phyloP scores from a whole-genome alignment of 2,888 invertebrate genomes.

The Sepioteuthis lessoniana region DNA sequence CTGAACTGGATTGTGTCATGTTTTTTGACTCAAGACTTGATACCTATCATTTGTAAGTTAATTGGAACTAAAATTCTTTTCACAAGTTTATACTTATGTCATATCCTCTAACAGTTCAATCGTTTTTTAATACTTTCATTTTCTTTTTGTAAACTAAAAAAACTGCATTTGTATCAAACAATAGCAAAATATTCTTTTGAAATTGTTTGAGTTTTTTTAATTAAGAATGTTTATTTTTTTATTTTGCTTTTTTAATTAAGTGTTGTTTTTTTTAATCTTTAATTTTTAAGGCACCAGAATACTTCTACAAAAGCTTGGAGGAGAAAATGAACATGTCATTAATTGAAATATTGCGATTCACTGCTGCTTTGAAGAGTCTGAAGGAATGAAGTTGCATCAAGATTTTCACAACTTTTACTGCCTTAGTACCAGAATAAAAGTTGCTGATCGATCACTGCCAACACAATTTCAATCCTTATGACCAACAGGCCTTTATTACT shows the following conservation, averaged over 20 bases:
- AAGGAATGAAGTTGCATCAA: background rate
- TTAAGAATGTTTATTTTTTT: background rate
- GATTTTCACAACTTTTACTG: background rate
- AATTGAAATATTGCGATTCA: slow-evolving; percentile 68
- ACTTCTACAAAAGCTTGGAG: slow-evolving; percentile 68
- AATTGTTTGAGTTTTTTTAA: background rate
- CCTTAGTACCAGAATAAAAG: background rate
- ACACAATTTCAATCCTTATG: background rate
- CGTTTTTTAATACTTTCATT: no score
- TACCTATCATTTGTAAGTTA: no score
- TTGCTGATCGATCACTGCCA: background rate
- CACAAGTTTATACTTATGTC: no score
- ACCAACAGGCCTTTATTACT: background rate
- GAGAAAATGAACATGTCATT: slow-evolving; percentile 66
- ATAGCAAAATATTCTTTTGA: background rate
- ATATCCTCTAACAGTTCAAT: no score
- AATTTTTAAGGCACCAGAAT: slow-evolving; percentile 67
- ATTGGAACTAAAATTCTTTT: no score
- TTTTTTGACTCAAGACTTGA: no score
- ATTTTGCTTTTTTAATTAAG: background rate
- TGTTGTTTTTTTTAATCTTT: slow-evolving; percentile 23
- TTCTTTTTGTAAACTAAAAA: no score
- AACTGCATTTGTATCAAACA: no score
- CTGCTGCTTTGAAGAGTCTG: slow-evolving; percentile 64
- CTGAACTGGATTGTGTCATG: no score